Conservation (phyloP, 2,113 vertebrate genomes). For the Syrrhaptes paradoxus region DNA sequence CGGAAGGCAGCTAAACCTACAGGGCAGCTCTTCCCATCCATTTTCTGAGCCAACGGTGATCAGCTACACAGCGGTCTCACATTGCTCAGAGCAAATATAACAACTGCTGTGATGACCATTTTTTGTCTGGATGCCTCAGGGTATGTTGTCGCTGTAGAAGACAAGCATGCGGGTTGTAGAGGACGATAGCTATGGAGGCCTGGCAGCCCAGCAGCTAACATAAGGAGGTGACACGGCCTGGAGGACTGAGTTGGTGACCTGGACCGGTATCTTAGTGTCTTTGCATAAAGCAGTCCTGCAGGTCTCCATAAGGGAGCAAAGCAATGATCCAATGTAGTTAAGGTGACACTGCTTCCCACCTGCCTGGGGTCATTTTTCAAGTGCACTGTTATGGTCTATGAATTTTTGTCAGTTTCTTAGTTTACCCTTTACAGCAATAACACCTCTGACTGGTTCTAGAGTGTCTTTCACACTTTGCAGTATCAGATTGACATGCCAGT, state of each 20-base stretch:
- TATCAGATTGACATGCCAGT: background rate
- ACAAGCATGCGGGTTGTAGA: background rate
- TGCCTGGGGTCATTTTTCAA: background rate
- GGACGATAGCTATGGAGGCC: background rate
- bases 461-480: background rate
- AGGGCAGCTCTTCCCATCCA: background rate
- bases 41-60: background rate
- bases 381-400: background rate
- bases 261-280: background rate
- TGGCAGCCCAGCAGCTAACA: background rate
- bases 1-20: background rate
- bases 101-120: rapidly evolving
- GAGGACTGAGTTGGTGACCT: background rate
- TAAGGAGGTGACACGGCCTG: background rate
- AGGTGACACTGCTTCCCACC: background rate
- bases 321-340: background rate
- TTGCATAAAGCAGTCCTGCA: background rate
- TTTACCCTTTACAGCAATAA: background rate
- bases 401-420: background rate
- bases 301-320: background rate
- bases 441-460: background rate
- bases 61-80: background rate
- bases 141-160: background rate
- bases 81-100: background rate
- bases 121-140: background rate